Evolutionary conservation across 2,888 invertebrate species (phyloP).

Genomic region (Drosophila picticornis): DNA sequence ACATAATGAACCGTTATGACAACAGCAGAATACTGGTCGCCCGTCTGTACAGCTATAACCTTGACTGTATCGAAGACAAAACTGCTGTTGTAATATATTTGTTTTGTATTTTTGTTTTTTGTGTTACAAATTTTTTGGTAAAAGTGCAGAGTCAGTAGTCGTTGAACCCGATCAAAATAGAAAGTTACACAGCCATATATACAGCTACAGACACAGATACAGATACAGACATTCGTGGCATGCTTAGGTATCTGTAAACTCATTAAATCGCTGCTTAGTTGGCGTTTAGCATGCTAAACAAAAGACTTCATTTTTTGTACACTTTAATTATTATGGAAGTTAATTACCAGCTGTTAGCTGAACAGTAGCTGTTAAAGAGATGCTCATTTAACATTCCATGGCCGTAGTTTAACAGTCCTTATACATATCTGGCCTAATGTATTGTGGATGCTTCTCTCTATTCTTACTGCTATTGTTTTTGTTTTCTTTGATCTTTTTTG

Average conservation of each 20-base stretch:
- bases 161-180: conserved; percentile 73
- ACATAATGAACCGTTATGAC: conserved; percentile 78
- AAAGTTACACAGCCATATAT: conserved; percentile 51
- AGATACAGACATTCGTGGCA: background rate
- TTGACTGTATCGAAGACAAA: conserved; percentile 55
- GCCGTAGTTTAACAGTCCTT: conserved; percentile 13
- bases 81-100: conserved; percentile 59
- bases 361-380: conserved; percentile 11
- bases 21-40: conserved; percentile 32
- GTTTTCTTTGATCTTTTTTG: conserved; percentile 14
- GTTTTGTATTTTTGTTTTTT: conserved; percentile 40
- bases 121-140: conserved; percentile 57
- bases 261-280: conserved; percentile 36
- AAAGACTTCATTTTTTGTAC: conserved; percentile 10
- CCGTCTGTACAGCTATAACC: conserved; percentile 54
- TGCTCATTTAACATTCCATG: conserved; percentile 12
- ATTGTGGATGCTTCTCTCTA: conserved; percentile 25
- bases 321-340: conserved; percentile 20
- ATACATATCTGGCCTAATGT: conserved; percentile 21
- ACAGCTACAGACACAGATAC: background rate
- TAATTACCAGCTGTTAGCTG: conserved; percentile 5
- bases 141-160: conserved; percentile 77
- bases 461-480: conserved; percentile 20
- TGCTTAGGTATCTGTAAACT: conserved; percentile 22
- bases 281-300: conserved; percentile 49